Conservation (phyloP, 2,113 vertebrate species). For the Stegostoma tigrinum region DNA sequence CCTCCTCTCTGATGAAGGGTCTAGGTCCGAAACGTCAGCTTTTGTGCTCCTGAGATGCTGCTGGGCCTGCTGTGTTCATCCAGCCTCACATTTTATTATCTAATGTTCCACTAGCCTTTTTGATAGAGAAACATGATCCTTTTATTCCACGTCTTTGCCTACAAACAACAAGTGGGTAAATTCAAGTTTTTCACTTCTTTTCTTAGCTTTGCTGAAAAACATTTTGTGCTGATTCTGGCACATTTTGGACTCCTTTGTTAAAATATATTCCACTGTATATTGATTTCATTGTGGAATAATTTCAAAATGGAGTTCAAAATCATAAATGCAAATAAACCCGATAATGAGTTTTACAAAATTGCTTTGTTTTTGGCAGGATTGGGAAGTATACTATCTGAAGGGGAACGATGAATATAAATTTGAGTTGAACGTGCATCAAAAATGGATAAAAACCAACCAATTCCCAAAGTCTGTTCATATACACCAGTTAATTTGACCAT, state of each 20-base stretch:
- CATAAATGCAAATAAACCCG: constrained; percentile 51
- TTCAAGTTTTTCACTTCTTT: not conserved
- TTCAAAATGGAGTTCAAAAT: constrained; percentile 1
- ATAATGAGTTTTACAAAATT: constrained; percentile 45
- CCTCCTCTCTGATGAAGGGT: no score
- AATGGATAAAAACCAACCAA: not conserved
- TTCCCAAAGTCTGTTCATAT: not conserved
- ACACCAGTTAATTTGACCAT: not conserved
- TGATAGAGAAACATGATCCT: not conserved
- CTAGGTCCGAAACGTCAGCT: no score
- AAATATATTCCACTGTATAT: constrained; percentile 2
- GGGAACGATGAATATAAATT: not conserved
- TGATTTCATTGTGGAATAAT: not conserved
- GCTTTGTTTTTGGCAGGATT: not conserved
- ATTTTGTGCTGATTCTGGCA: constrained; percentile 23
- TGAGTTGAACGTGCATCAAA: not conserved
- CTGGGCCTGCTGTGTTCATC: no score
- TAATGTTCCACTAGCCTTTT: no score
- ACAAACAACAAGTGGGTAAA: not conserved
- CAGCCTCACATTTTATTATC: no score
- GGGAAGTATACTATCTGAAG: not conserved
- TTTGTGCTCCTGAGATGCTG: no score
- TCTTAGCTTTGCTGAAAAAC: not conserved
- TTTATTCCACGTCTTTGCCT: not conserved
- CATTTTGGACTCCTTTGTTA: constrained; percentile 9